A percentile compares a stretch with the other conserved stretches of the same genome.
These are phyloP conservation scores for Spermophilus dauricus DNA, from an alignment of 2,113 vertebrate species.

Conservation along the genomic window DNA sequence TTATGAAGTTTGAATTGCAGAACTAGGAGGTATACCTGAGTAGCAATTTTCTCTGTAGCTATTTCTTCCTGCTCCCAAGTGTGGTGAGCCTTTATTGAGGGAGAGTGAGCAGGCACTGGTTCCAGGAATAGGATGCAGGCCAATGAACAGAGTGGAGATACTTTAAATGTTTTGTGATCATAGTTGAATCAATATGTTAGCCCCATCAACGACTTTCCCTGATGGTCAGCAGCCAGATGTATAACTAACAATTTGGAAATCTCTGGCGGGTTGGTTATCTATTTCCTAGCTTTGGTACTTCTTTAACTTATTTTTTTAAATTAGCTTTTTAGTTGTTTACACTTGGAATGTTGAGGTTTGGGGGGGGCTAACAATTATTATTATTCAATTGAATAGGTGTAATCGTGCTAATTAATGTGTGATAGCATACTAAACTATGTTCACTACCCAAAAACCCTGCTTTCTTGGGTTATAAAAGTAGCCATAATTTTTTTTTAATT, in stretches of 20 bases:
- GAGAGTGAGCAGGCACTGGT: background rate
- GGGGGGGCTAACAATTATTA: background rate
- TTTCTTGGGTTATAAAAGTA: constrained; percentile 14
- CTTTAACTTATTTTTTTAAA: constrained; percentile 23
- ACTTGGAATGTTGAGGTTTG: background rate
- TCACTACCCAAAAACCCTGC: background rate
- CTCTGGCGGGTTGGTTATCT: background rate
- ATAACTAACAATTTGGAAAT: background rate
- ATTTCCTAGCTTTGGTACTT: background rate
- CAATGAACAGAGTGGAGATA: background rate
- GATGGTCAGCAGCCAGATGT: background rate
- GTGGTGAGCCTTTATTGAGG: background rate
- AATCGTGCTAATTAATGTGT: background rate
- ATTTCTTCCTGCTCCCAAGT: background rate
- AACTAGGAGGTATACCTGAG: background rate
- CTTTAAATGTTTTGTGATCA: background rate
- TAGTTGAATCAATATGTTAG: background rate
- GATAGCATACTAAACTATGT: background rate
- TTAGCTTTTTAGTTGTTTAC: background rate
- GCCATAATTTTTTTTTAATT: background rate
- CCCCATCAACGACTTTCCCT: background rate
- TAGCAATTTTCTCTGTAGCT: background rate
- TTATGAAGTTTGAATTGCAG: background rate
- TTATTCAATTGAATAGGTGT: background rate
- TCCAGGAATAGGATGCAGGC: background rate